phyloP scores from a whole-genome alignment of 2,888 invertebrate genomes.

The Ophonus ardosiacus region DNA sequence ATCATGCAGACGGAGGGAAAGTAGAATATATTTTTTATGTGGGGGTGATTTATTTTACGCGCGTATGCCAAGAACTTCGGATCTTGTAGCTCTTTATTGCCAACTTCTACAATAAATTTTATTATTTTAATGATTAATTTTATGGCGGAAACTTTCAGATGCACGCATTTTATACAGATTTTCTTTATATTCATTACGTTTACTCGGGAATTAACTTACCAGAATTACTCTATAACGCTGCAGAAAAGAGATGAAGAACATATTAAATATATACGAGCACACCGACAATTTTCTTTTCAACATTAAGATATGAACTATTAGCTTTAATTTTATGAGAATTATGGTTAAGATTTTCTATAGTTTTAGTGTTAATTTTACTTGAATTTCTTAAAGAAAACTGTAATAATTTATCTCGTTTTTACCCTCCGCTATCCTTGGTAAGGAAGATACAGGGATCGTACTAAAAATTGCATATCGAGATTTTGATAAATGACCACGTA shows the following conservation, averaged over 20 bases:
- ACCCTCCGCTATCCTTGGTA: too few relatives aligned
- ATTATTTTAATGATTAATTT: constrained; percentile 49
- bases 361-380: too few relatives aligned
- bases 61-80: constrained; percentile 12
- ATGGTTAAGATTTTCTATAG: too few relatives aligned
- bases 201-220: background rate
- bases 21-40: constrained; percentile 38
- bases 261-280: too few relatives aligned
- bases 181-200: background rate
- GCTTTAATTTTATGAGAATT: too few relatives aligned
- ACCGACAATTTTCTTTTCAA: too few relatives aligned
- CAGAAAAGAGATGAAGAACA: background rate
- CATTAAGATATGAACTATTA: too few relatives aligned
- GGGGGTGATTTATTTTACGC: constrained; percentile 46
- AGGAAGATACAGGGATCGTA: too few relatives aligned
- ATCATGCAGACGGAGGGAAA: constrained; percentile 35
- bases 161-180: constrained; percentile 23
- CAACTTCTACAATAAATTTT: constrained; percentile 35
- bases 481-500: too few relatives aligned
- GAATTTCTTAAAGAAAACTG: too few relatives aligned
- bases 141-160: constrained; percentile 10
- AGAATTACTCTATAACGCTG: background rate
- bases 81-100: constrained; percentile 33
- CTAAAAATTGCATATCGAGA: too few relatives aligned
- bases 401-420: too few relatives aligned